Percentiles rank a stretch among this genome's conserved stretches.
Evolutionary conservation across 2,797 vertebrate genomes (phyloP).

Genomic region (Sebastes minor): DNA sequence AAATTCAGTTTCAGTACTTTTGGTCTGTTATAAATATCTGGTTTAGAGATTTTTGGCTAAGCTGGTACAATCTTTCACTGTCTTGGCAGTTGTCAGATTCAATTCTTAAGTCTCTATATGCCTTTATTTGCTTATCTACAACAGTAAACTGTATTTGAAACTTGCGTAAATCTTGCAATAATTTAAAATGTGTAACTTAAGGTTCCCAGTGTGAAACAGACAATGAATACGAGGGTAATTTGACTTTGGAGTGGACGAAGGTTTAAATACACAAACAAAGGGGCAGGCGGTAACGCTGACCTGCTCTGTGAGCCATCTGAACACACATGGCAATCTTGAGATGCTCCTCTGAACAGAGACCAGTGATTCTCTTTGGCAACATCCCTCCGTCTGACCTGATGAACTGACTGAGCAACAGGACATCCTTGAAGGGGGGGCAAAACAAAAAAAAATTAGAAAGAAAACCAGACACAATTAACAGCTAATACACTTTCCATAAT

Average conservation of each 20-base stretch:
- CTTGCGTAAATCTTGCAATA: not conserved
- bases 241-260: not conserved
- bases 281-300: constrained; percentile 65
- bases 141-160: not conserved
- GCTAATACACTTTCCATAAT: not conserved
- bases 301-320: constrained; percentile 97
- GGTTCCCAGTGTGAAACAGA: not conserved
- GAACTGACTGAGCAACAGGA: constrained; percentile 94
- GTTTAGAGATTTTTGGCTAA: not conserved
- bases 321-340: constrained; percentile 90
- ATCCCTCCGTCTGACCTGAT: constrained; percentile 93
- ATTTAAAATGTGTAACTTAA: not conserved
- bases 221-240: not conserved
- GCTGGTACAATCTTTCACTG: not conserved
- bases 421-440: constrained; percentile 81
- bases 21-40: not conserved
- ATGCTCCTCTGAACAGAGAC: constrained; percentile 93
- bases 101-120: not conserved
- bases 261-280: not conserved
- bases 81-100: not conserved
- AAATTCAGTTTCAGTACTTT: not conserved
- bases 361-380: constrained; percentile 89
- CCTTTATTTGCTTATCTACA: too few relatives aligned
- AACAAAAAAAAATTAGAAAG: not conserved
- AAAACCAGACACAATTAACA: not conserved